Percentiles rank a stretch among this genome's conserved stretches.
Evolutionary conservation across 2,888 invertebrate genomes (phyloP).

Genomic region (Cephus pulcher): DNA sequence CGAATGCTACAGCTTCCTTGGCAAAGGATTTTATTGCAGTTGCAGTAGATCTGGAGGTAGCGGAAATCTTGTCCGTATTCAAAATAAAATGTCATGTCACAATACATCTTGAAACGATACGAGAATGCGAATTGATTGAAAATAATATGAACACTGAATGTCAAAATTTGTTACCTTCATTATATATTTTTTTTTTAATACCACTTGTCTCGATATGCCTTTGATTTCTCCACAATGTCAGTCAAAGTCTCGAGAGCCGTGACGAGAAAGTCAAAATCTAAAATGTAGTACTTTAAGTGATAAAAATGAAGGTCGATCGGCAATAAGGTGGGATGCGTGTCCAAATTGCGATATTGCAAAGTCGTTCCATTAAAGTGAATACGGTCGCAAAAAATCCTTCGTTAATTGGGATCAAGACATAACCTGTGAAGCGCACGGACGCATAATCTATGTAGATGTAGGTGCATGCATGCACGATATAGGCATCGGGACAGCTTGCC

Average conservation of each 20-base stretch:
- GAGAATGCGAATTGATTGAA: background rate
- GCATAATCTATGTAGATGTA: slow-evolving; percentile 32
- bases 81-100: no score
- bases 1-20: background rate
- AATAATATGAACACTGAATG: background rate
- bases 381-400: slow-evolving; percentile 19
- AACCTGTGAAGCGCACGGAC: slow-evolving; percentile 41
- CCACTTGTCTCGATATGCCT: background rate
- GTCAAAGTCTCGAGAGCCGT: background rate
- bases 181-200: background rate
- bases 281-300: background rate
- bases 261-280: no score
- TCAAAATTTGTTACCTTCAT: background rate
- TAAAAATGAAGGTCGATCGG: background rate
- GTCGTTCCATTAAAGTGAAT: background rate
- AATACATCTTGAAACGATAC: background rate
- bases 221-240: background rate
- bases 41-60: background rate
- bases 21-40: no score
- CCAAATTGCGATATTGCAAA: background rate
- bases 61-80: background rate
- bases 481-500: slow-evolving; percentile 5
- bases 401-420: slow-evolving; percentile 56
- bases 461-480: slow-evolving; percentile 2
- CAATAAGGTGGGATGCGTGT: background rate